Percentiles rank a stretch among this genome's conserved stretches.
Evolutionary conservation across 2,797 vertebrate genomes (phyloP).

Genomic region (Poecilia wingei): DNA sequence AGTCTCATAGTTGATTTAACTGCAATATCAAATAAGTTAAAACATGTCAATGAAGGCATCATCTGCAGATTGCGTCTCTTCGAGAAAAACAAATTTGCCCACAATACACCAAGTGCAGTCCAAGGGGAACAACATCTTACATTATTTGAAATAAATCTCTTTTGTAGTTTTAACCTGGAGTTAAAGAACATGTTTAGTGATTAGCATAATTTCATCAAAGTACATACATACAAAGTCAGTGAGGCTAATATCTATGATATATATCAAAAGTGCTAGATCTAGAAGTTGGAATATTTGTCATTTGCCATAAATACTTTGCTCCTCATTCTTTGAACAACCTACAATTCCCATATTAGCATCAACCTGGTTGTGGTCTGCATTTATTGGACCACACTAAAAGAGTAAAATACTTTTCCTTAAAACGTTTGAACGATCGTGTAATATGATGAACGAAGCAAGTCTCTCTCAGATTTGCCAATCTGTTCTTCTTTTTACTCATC

Average conservation of each 20-base stretch:
- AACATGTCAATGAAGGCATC: background rate
- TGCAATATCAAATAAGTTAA: background rate
- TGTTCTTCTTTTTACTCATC: background rate
- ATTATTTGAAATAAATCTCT: background rate
- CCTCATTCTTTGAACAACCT: background rate
- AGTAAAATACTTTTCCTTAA: background rate
- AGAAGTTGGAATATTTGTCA: background rate
- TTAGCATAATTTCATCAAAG: background rate
- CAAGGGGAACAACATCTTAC: background rate
- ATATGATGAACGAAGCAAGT: background rate
- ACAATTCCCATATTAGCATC: background rate
- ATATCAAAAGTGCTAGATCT: background rate
- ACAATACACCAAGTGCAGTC: background rate
- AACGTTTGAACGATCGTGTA: background rate
- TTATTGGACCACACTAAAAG: background rate
- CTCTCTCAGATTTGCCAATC: background rate
- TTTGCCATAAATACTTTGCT: background rate
- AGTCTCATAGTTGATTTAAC: background rate
- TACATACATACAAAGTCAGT: background rate
- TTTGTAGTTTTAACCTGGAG: background rate
- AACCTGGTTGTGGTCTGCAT: background rate
- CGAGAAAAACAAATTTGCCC: background rate
- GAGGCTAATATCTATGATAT: background rate
- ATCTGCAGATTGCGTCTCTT: background rate
- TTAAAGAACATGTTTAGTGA: background rate